These are phyloP conservation scores for Saimiri boliviensis DNA, from an alignment of 2,113 vertebrate species.

Conservation along the genomic window DNA sequence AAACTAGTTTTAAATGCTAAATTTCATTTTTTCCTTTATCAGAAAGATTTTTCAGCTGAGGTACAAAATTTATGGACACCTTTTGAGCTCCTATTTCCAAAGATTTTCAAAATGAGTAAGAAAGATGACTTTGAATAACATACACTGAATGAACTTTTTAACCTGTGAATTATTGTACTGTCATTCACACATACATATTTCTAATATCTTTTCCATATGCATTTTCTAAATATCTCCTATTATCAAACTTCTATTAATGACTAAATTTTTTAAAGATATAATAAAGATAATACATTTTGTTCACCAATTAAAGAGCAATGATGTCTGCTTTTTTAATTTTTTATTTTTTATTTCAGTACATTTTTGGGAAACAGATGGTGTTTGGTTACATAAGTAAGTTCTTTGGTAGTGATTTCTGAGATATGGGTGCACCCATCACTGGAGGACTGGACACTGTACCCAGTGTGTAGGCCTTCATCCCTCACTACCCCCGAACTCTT, in stretches of 20 bases:
- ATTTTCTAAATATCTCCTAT: neutral
- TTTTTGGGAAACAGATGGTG: too few species aligned
- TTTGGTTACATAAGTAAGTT: too few species aligned
- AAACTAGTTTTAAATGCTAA: neutral
- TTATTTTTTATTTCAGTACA: too few species aligned
- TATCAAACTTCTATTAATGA: neutral
- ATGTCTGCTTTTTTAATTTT: neutral
- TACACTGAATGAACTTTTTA: neutral
- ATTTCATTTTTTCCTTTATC: neutral
- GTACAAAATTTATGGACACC: neutral
- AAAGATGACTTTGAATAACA: neutral
- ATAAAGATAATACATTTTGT: neutral
- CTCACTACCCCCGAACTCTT: too few species aligned
- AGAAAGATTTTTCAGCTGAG: neutral
- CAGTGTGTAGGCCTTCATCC: too few species aligned
- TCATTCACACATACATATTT: neutral
- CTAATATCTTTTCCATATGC: neutral
- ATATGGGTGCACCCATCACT: too few species aligned
- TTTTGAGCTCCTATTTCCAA: slow-evolving; percentile 7
- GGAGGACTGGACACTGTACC: too few species aligned
- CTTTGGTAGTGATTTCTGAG: too few species aligned
- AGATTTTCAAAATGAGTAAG: neutral
- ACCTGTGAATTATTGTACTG: neutral
- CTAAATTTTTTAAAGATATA: neutral
- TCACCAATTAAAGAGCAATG: neutral